phyloP scores from a whole-genome alignment of 2,113 vertebrate genomes.

The Kryptolebias marmoratus region DNA sequence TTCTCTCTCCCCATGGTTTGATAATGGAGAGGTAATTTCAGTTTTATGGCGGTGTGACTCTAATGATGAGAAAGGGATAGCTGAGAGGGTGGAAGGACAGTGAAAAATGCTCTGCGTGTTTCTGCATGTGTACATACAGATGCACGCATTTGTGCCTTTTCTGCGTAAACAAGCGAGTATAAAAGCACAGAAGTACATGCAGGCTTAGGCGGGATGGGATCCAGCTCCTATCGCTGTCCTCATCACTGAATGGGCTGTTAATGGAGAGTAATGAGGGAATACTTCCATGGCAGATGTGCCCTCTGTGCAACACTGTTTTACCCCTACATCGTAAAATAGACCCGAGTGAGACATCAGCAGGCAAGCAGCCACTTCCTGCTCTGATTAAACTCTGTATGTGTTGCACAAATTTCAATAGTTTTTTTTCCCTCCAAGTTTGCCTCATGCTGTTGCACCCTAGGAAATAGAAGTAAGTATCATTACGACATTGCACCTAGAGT shows the following conservation, averaged over 20 bases:
- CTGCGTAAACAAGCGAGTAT: neutral
- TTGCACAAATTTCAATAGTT: conserved; percentile 36
- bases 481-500: conserved; percentile 63
- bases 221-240: conserved; percentile 46
- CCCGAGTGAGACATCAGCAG: conserved; percentile 47
- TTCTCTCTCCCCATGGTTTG: conserved; percentile 47
- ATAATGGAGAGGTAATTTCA: conserved; percentile 74
- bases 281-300: conserved; percentile 67
- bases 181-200: neutral
- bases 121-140: neutral
- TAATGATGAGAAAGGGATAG: conserved; percentile 58
- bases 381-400: conserved; percentile 30
- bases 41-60: conserved; percentile 56
- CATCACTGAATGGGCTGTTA: conserved; percentile 61
- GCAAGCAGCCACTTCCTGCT: conserved; percentile 18
- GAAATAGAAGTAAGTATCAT: conserved; percentile 61
- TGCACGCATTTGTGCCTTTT: conserved; percentile 22
- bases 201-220: conserved; percentile 32
- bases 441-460: conserved; percentile 22
- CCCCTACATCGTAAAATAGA: conserved; percentile 56
- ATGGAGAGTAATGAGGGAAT: conserved; percentile 75
- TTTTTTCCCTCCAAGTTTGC: conserved; percentile 34
- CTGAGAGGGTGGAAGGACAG: conserved; percentile 39
- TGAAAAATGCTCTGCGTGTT: conserved; percentile 35
- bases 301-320: conserved; percentile 49